phyloP scores from a whole-genome alignment of 2,888 invertebrate species.

The Cataglyphis altisquamis region DNA sequence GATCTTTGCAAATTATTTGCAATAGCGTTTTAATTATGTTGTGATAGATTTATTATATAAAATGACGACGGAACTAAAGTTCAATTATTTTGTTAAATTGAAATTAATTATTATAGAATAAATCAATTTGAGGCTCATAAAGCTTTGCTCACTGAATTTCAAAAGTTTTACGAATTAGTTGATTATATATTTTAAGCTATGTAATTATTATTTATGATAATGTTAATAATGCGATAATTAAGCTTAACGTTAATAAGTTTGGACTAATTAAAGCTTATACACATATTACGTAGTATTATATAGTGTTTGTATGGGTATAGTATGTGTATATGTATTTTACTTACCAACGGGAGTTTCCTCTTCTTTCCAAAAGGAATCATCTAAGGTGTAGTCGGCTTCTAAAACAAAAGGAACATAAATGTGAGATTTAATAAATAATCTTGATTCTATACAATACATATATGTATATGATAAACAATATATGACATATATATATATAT shows the following conservation, averaged over 20 bases:
- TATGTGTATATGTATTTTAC: conserved; percentile 82
- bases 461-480: neutral
- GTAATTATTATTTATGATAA: neutral
- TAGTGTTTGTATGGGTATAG: neutral
- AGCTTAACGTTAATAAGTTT: conserved; percentile 17
- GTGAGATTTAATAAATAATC: conserved; percentile 8
- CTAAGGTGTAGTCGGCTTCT: conserved; percentile 97
- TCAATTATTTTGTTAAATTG: neutral
- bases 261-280: neutral
- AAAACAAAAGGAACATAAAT: conserved; percentile 77
- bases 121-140: neutral
- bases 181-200: conserved; percentile 18
- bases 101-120: neutral
- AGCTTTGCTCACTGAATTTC: neutral
- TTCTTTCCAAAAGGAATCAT: conserved; percentile 97
- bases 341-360: conserved; percentile 96
- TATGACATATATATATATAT: neutral
- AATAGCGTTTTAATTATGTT: conserved; percentile 18
- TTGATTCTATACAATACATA: neutral
- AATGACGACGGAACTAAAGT: neutral
- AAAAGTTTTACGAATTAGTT: neutral
- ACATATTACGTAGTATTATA: neutral
- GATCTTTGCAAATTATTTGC: conserved; percentile 11
- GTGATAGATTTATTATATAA: neutral
- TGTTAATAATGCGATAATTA: neutral